Base-by-base conservation (phyloP, 2,888 invertebrate species). In the Andricus quercusramuli region DNA sequence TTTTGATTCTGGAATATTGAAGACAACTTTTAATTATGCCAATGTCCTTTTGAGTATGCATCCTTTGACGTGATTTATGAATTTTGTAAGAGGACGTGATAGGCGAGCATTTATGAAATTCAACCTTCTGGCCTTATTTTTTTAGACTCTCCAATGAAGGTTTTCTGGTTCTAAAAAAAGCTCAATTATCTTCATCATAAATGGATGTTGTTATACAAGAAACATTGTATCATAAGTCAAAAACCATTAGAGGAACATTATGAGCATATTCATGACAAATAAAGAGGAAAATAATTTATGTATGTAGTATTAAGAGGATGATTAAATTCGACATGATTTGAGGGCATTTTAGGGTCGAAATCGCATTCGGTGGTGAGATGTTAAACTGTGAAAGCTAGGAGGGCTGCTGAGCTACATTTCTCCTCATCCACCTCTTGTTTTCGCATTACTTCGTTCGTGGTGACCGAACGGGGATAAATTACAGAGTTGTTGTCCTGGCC, bases 401-500 rank as follows among this genome's bases (percentile, higher is more conserved):
- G 32, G 74, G 76, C 80, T 83, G 79, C 51, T 77, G 68, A 51
- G 68, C 80, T 64, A 83, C 79, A 66, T 65, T 44, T 78, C 59
- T 68, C 68, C 78, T 67, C 70, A 68, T 70, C 65, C 37, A 47
- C 32, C 74, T 79, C 70, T 44, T 64, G 74, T 79, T 59, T 59
- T 76, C 20, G 41, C 37, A 25, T 41, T 41, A 56, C 62, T 51
- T 41, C 59, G 17, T 64, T 51, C 79, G 78, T 77, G 83, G 81
- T 81, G 83, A 81, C 86, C 87, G 83, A 86, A 86, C 85, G 86
- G 88, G 89, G 89, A 91, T 91, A 90, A 91, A 91, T 90, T 91
- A 90, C 89, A 88, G 89, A 89, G 90, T 90, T 89, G 90, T 91
- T 90, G 90, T 89, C 88, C 88, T 85, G 87, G 87, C 88, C 88